These are phyloP conservation scores for Archips xylosteana DNA, from an alignment of 2,888 invertebrate species.

Conservation along the genomic window DNA sequence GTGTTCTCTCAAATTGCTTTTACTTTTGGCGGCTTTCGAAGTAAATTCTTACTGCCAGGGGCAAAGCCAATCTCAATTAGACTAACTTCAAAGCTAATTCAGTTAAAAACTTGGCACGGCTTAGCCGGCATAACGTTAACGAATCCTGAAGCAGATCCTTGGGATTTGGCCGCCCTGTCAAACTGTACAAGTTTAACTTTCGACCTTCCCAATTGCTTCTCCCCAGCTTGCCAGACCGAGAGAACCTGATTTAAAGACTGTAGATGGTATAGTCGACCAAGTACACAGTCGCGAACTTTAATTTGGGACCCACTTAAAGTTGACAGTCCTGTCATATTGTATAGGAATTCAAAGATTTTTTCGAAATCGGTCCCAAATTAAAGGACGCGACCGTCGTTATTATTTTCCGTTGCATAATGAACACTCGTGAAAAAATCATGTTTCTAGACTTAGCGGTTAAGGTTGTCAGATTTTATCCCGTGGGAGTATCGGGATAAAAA, in stretches of 20 bases:
- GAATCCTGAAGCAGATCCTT: background rate
- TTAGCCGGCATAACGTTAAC: conserved; percentile 10
- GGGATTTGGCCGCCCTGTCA: background rate
- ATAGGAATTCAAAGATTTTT: too few species aligned
- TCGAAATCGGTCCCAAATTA: too few species aligned
- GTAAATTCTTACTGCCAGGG: background rate
- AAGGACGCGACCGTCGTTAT: too few species aligned
- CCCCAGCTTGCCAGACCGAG: background rate
- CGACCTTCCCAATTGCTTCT: background rate
- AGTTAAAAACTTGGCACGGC: conserved; percentile 25
- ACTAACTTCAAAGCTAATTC: conserved; percentile 1
- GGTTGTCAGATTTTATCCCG: too few species aligned
- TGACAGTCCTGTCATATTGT: too few species aligned
- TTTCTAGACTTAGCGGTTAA: too few species aligned
- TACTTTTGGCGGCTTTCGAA: background rate
- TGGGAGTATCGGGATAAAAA: too few species aligned
- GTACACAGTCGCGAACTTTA: too few species aligned
- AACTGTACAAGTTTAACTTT: background rate
- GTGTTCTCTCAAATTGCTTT: background rate
- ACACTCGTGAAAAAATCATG: too few species aligned
- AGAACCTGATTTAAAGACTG: background rate
- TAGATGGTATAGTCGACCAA: background rate
- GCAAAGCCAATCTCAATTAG: conserved; percentile 21
- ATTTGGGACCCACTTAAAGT: too few species aligned
- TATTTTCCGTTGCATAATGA: too few species aligned